Evolutionary conservation across 2,888 invertebrate species (phyloP), one percentile per base, ranked within the genome.

Genomic region (Callyntrura guangdongensis): DNA sequence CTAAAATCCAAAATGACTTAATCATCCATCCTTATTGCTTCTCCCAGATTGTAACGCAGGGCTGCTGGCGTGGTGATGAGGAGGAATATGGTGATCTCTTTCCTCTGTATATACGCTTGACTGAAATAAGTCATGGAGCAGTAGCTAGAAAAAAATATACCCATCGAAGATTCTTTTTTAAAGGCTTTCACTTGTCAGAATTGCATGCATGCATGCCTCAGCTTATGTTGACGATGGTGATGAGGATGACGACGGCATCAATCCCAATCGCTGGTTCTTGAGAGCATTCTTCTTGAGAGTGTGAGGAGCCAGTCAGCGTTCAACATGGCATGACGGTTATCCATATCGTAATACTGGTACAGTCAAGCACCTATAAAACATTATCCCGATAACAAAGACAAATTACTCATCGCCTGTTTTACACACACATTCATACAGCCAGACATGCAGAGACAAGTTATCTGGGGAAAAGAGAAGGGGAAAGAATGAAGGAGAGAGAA

Each of bases 381-480:
- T 45, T 4, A 1, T 47, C 53, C 53, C 72, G 72, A 53, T 85
- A 85, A 86, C 85, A 86, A 86, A 86, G 85, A 86, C 85, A 86
- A 86, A 86, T 86, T 86, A 86, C 85, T 86, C 84, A 69, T 84
- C 84, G 74, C 85, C 74, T 74, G 14, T 84, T 84, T 84, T 69
- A 82, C 25, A 72, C 59, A 61, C 27, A 12, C n/a, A 74, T 2
- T n/a, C 36, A 9, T 74, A n/a, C 47, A 53, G 53, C 2, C 12
- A 53, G 12, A n/a, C n/a, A n/a, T n/a, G n/a, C n/a, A n/a, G n/a
- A n/a, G n/a, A n/a, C 12, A 49, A 53, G 74, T 74, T 20, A 53
- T 69, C 69, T 25, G 25, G 64, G 11, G 22, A 4, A 25, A 25
- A 25, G 22, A 6, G 36, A 36, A 36, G 36, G 6, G 69, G 14